phyloP scores from a whole-genome alignment of 2,113 vertebrate genomes.

The Xerus inauris region DNA sequence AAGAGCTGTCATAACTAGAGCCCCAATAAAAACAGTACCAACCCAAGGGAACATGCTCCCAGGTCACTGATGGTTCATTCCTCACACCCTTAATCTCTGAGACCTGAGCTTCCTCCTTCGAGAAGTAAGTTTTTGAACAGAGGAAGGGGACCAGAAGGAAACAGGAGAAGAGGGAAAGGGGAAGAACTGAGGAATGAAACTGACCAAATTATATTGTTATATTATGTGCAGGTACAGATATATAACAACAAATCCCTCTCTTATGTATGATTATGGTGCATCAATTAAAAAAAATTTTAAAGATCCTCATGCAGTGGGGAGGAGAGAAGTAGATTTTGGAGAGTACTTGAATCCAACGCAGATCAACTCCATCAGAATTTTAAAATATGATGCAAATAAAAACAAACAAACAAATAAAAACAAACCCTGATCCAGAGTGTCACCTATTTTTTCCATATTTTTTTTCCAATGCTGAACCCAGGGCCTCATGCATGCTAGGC shows the following conservation, averaged over 20 bases:
- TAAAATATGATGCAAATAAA: too few species aligned
- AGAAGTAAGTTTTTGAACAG: background rate
- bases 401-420: background rate
- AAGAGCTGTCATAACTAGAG: background rate
- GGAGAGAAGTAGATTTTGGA: background rate
- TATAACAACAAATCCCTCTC: too few species aligned
- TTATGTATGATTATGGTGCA: too few species aligned
- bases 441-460: background rate
- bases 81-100: too few species aligned
- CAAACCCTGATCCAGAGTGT: background rate
- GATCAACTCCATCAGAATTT: background rate
- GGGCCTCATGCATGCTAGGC: too few species aligned
- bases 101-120: background rate
- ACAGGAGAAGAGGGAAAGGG: too few species aligned
- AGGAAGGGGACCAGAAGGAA: too few species aligned
- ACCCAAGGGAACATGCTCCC: background rate
- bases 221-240: too few species aligned
- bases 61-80: accelerated
- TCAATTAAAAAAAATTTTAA: too few species aligned
- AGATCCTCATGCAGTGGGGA: too few species aligned
- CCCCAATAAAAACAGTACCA: background rate
- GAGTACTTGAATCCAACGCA: background rate
- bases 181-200: too few species aligned
- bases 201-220: too few species aligned
- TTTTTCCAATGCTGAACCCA: background rate